Evolutionary conservation across 64 coral and sea anemone genomes (phyloP).

Genomic region (Hydrozoanthus tunicans): DNA sequence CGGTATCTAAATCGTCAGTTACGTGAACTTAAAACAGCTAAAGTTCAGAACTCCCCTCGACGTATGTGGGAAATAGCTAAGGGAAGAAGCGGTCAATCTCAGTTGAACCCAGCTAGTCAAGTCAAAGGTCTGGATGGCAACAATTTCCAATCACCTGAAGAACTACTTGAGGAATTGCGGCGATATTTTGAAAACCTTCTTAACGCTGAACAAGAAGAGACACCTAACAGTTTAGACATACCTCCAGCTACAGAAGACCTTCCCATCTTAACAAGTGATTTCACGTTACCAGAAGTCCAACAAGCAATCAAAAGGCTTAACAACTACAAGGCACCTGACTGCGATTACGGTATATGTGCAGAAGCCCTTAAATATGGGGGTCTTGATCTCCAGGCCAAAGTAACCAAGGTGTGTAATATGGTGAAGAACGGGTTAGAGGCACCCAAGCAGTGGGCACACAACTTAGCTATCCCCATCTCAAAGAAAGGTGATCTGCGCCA

Average conservation of each 20-base stretch:
- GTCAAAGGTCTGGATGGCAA: no score
- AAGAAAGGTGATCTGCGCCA: slow-evolving; percentile 35
- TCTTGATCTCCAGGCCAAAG: neutral
- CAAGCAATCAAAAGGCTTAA: slow-evolving; percentile 12
- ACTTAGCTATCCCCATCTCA: neutral
- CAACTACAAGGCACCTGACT: slow-evolving; percentile 15
- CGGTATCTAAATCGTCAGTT: neutral
- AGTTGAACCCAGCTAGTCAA: no score
- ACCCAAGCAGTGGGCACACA: neutral
- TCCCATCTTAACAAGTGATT: neutral
- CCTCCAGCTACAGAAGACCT: neutral
- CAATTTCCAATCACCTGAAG: no score
- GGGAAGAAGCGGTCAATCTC: no score
- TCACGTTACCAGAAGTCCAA: neutral
- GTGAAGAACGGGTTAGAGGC: neutral
- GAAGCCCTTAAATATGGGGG: slow-evolving; percentile 42
- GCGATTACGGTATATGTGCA: neutral
- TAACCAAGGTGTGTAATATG: neutral
- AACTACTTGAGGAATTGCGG: neutral
- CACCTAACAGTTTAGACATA: no score
- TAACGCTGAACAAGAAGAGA: no score
- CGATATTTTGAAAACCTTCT: neutral
- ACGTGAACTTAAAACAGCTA: no score
- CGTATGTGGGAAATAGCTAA: no score
- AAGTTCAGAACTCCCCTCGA: no score